phyloP scores from a whole-genome alignment of 2,888 invertebrate genomes.

The Catocala sponsa region DNA sequence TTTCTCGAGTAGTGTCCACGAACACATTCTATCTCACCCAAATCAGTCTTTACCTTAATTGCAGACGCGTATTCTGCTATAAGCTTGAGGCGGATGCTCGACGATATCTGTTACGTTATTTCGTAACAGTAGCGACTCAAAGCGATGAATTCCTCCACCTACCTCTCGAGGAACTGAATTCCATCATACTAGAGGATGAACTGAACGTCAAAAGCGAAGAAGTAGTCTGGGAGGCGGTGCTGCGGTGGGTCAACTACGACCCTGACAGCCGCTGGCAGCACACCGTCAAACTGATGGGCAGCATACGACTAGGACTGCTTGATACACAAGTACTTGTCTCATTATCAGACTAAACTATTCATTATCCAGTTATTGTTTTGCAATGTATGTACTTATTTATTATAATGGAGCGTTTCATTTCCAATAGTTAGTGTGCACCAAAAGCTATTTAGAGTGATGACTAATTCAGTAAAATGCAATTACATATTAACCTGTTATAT shows the following conservation, averaged over 20 bases:
- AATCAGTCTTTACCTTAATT: slow-evolving; percentile 38
- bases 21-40: slow-evolving; percentile 16
- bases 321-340: slow-evolving; percentile 90
- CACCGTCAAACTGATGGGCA: slow-evolving; percentile 93
- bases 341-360: not conserved
- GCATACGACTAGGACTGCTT: slow-evolving; percentile 93
- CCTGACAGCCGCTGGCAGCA: slow-evolving; percentile 91
- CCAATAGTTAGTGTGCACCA: no score
- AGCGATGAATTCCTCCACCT: slow-evolving; percentile 93
- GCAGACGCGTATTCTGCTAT: slow-evolving; percentile 91
- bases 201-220: slow-evolving; percentile 96
- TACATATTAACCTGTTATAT: no score
- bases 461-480: no score
- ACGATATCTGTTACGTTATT: slow-evolving; percentile 92
- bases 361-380: not conserved
- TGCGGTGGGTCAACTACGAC: slow-evolving; percentile 95
- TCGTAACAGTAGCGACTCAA: slow-evolving; percentile 91
- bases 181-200: slow-evolving; percentile 94
- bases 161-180: slow-evolving; percentile 91
- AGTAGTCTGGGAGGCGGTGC: slow-evolving; percentile 94
- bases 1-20: not conserved
- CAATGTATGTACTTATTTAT: not conserved
- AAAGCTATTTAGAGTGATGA: no score
- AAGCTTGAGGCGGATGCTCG: slow-evolving; percentile 91
- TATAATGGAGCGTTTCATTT: no score